Evolutionary conservation across 92 coral and sea anemone genomes (phyloP).

Genomic region (Anthopleura xanthogrammica): DNA sequence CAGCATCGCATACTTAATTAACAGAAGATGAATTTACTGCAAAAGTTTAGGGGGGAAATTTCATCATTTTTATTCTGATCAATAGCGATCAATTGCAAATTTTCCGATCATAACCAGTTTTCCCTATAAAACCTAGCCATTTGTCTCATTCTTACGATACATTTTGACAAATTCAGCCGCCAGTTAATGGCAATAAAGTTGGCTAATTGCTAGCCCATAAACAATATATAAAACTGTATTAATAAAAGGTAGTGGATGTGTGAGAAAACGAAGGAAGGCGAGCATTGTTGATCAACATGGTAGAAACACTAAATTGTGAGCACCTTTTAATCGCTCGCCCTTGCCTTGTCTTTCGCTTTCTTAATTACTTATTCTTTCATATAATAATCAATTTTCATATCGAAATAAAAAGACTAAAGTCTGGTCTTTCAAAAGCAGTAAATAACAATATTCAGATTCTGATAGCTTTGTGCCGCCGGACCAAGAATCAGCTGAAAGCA

Average conservation of each 20-base stretch:
- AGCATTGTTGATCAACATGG: constrained; percentile 5
- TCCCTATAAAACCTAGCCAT: no score
- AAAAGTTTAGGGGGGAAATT: background rate
- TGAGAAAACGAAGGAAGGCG: constrained; percentile 5
- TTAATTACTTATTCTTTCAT: background rate
- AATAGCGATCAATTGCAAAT: background rate
- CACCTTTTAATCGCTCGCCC: background rate
- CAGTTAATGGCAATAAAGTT: background rate
- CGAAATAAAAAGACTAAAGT: background rate
- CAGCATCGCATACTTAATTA: background rate
- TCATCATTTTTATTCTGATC: background rate
- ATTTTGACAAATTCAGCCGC: background rate
- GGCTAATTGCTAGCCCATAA: constrained; percentile 4
- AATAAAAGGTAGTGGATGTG: constrained; percentile 1
- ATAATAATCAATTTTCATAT: background rate
- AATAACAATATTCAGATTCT: background rate
- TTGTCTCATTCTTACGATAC: background rate
- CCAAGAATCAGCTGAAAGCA: no score
- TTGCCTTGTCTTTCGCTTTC: constrained; percentile 11
- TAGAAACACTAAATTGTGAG: background rate
- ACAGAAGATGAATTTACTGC: background rate
- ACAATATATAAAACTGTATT: background rate
- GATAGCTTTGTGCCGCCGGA: no score
- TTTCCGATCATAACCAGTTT: no score
- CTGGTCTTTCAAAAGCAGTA: constrained; percentile 1